Evolutionary conservation across 53 echinoderm and acorn worm genomes (phyloP), one percentile per base, ranked within the genome.

Genomic region (Luidia sarsii): DNA sequence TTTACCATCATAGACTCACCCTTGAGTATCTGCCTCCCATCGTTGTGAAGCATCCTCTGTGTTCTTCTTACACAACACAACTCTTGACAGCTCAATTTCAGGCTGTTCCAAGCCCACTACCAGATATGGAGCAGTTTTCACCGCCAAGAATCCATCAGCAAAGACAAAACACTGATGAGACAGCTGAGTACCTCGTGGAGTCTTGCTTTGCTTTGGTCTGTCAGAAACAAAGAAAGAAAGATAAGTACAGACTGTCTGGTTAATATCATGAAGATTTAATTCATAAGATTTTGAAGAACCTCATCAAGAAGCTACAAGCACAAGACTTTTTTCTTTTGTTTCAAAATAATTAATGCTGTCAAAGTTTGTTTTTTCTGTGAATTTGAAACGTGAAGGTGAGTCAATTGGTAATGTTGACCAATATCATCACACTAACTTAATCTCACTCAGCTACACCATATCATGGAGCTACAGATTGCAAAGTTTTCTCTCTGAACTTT

Each of bases 11-110:
- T 0, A 57, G 39, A 73, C 96, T 88, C 63, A 95, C 96, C 92
- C 92, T 72, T 95, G 88, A 10, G 90, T 83, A 28, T 82, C 89
- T 1, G 87, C 72, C 28, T 82, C 83, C 96, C 96, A 95, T 70
- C 92, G 80, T 75, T 83, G 86, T 10, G 87, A 87, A 4, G 85
- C 62, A 50, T 90, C 90, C 36, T 92, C 92, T 3, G 51, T 57
- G 28, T 85, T 79, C 59, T 95, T 95, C 92, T 90, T 95, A 34
- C 86, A 88, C 11, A 95, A 64, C 10, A 86, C 88, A 13, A 89
- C 83, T 18, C 71, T 71, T 3, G 96, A 92, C 10, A 79, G 32
- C 39, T 95, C 96, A 14, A 83, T 20, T 14, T 81, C 87, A 19
- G 89, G 69, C 15, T 90, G 86, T 38, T 91, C 91, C 39, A 93